These are phyloP conservation scores for Paracanthobrama guichenoti DNA, from an alignment of 2,113 vertebrate genomes.

Conservation along the genomic window DNA sequence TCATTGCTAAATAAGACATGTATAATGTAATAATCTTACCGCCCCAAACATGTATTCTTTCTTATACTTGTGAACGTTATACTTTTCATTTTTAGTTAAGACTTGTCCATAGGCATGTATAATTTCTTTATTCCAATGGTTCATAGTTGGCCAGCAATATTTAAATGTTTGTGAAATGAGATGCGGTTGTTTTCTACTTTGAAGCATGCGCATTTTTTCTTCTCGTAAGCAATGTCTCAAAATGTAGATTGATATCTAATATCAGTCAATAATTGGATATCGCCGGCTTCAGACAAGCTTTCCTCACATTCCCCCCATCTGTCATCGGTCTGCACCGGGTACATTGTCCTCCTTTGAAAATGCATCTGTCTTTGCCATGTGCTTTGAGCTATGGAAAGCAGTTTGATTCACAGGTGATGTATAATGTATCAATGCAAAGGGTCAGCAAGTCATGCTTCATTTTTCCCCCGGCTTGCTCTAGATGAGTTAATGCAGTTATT, in stretches of 20 bases:
- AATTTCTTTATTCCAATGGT: too few relatives aligned
- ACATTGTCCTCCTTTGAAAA: neutral
- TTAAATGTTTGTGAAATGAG: neutral
- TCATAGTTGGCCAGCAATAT: neutral
- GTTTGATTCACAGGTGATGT: slow-evolving; percentile 10
- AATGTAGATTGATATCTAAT: neutral
- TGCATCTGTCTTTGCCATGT: slow-evolving; percentile 6
- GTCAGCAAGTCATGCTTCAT: slow-evolving; percentile 13
- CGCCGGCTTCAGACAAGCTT: neutral
- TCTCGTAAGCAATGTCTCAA: neutral
- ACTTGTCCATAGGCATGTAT: too few relatives aligned
- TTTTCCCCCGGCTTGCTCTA: too few relatives aligned
- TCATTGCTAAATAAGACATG: too few relatives aligned
- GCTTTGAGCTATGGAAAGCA: slow-evolving; percentile 11
- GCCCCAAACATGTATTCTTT: too few relatives aligned
- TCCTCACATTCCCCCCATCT: neutral
- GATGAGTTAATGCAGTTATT: slow-evolving; percentile 15
- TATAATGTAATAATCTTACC: too few relatives aligned
- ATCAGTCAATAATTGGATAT: neutral
- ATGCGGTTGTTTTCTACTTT: neutral
- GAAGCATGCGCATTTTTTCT: neutral
- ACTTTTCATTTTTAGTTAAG: too few relatives aligned
- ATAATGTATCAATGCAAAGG: slow-evolving; percentile 27
- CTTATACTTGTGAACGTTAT: too few relatives aligned
- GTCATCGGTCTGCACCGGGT: neutral